phyloP scores from a whole-genome alignment of 2,113 vertebrate species.

The Sphaerodactylus townsendi region DNA sequence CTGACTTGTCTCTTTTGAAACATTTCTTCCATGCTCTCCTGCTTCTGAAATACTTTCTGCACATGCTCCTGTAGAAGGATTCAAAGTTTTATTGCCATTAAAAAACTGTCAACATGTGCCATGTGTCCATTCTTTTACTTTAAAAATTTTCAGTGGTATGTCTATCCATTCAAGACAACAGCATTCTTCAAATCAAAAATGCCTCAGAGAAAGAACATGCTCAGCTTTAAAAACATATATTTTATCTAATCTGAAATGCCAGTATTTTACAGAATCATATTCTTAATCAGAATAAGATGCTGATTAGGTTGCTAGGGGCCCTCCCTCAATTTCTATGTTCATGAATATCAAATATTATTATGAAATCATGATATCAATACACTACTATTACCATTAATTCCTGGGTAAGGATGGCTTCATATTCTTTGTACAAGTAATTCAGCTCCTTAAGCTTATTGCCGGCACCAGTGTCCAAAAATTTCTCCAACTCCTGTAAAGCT shows the following conservation, averaged over 20 bases:
- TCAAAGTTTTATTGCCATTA: neutral
- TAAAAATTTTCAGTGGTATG: neutral
- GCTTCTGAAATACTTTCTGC: slow-evolving; percentile 91
- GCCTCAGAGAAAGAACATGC: neutral
- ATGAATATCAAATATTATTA: neutral
- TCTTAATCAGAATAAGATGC: neutral
- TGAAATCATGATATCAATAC: neutral
- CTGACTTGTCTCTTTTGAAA: slow-evolving; percentile 93
- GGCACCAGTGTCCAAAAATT: slow-evolving; percentile 83
- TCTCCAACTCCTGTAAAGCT: slow-evolving; percentile 92
- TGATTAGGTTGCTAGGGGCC: neutral
- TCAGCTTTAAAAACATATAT: neutral
- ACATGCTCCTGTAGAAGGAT: slow-evolving; percentile 83
- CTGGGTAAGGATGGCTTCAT: slow-evolving; percentile 83
- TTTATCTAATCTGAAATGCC: neutral
- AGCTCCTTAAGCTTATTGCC: slow-evolving; percentile 85
- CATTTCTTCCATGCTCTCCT: slow-evolving; percentile 92
- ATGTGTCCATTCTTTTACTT: neutral
- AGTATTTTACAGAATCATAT: neutral
- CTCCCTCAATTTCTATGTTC: too few species aligned
- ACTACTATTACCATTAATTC: slow-evolving; percentile 83
- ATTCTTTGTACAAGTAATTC: slow-evolving; percentile 80
- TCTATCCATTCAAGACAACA: neutral
- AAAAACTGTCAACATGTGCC: neutral
- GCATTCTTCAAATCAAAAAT: neutral